Percentiles rank a stretch among this genome's conserved stretches.
These are phyloP conservation scores for Drosophila quadrilineata DNA, from an alignment of 1,140 invertebrate genomes.

Conservation along the genomic window DNA sequence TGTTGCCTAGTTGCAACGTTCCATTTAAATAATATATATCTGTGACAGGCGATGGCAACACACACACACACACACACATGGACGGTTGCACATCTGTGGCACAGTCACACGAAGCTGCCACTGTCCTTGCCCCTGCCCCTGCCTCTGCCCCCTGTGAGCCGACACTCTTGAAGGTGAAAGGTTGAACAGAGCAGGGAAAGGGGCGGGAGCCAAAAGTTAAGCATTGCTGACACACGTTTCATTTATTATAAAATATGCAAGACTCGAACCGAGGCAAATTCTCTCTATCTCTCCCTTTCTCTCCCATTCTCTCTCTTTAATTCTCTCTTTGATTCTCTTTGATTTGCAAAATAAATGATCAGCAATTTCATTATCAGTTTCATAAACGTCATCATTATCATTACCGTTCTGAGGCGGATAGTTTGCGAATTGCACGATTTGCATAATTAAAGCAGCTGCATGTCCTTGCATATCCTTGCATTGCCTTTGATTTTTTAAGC, in stretches of 20 bases:
- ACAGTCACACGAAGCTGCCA: no score
- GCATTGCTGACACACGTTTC: constrained; percentile 76
- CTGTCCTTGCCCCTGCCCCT: no score
- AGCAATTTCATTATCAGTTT: constrained; percentile 66
- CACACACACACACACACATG: not conserved
- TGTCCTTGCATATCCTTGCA: constrained; percentile 6
- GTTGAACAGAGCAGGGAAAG: not conserved
- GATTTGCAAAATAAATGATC: constrained; percentile 47
- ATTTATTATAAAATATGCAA: constrained; percentile 78
- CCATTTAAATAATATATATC: constrained; percentile 66
- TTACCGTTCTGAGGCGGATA: constrained; percentile 6
- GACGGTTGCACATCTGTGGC: constrained; percentile 9
- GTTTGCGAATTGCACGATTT: constrained; percentile 36
- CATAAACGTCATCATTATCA: constrained; percentile 53
- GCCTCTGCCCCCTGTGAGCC: no score
- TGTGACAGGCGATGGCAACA: constrained; percentile 16
- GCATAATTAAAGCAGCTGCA: constrained; percentile 52
- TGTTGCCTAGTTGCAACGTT: constrained; percentile 44
- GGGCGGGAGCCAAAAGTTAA: constrained; percentile 45
- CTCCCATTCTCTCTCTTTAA: no score
- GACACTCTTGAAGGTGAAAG: no score
- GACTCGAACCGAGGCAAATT: constrained; percentile 12
- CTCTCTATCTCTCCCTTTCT: no score
- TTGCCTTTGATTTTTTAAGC: constrained; percentile 17
- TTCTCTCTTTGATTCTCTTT: no score